phyloP scores from a whole-genome alignment of 2,113 vertebrate species.

The Ranitomeya variabilis region DNA sequence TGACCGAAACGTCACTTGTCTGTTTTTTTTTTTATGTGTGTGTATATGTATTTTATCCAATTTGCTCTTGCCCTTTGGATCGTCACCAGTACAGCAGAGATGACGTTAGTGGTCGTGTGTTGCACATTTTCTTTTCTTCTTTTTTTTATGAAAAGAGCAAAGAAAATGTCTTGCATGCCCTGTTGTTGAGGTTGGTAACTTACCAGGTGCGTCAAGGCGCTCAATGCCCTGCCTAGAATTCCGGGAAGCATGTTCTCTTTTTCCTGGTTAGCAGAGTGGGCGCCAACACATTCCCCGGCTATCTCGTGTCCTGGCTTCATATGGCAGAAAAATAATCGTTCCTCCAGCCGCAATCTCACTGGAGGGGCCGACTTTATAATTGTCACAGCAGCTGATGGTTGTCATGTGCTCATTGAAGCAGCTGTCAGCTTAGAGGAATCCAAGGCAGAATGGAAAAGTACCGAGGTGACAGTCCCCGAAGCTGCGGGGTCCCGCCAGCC shows the following conservation, averaged over 20 bases:
- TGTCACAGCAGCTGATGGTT: slow-evolving; percentile 48
- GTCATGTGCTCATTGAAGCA: slow-evolving; percentile 37
- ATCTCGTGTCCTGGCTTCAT: neutral
- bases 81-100: too few species aligned
- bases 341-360: slow-evolving; percentile 12
- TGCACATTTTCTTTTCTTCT: too few species aligned
- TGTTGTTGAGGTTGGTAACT: neutral
- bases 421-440: slow-evolving; percentile 47
- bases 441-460: slow-evolving; percentile 45
- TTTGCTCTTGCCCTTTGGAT: too few species aligned
- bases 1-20: too few species aligned
- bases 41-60: too few species aligned
- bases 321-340: neutral
- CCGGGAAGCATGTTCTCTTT: neutral
- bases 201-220: neutral
- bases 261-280: neutral
- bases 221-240: neutral
- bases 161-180: too few species aligned
- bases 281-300: slow-evolving; percentile 21
- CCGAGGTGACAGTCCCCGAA: neutral
- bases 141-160: too few species aligned
- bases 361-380: slow-evolving; percentile 15
- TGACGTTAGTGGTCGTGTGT: too few species aligned
- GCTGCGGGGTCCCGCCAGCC: neutral
- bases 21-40: too few species aligned